Conservation (phyloP, 2,113 vertebrate species). For the Carollia perspicillata region DNA sequence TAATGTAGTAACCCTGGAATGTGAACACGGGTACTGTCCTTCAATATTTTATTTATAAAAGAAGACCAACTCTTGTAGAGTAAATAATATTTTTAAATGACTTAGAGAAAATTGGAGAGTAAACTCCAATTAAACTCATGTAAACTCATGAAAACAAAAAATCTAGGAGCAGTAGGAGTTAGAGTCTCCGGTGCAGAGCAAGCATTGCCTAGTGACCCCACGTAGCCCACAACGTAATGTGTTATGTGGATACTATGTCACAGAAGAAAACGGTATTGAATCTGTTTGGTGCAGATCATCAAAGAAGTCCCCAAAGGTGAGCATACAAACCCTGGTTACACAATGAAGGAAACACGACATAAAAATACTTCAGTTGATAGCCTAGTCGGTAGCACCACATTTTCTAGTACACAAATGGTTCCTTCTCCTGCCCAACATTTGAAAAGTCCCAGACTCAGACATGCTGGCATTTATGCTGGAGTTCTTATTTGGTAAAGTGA, state of each 20-base stretch:
- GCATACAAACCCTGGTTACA: background rate
- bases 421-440: background rate
- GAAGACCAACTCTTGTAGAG: background rate
- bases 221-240: background rate
- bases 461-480: background rate
- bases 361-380: background rate
- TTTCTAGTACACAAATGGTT: background rate
- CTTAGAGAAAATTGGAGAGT: background rate
- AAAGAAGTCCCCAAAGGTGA: background rate
- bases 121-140: background rate
- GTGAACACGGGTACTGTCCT: background rate
- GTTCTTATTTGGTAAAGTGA: slow-evolving; percentile 27
- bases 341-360: background rate
- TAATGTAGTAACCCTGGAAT: background rate
- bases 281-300: background rate
- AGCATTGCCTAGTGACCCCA: background rate
- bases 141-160: slow-evolving; percentile 1
- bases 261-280: background rate
- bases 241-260: background rate
- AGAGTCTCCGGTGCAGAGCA: background rate
- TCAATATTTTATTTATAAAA: background rate
- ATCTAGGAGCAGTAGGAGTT: background rate
- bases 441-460: slow-evolving; percentile 4
- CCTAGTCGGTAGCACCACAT: background rate
- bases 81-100: slow-evolving; percentile 26